Base-by-base conservation (phyloP, 2,797 vertebrate species). In the Macrochelys suwanniensis region DNA sequence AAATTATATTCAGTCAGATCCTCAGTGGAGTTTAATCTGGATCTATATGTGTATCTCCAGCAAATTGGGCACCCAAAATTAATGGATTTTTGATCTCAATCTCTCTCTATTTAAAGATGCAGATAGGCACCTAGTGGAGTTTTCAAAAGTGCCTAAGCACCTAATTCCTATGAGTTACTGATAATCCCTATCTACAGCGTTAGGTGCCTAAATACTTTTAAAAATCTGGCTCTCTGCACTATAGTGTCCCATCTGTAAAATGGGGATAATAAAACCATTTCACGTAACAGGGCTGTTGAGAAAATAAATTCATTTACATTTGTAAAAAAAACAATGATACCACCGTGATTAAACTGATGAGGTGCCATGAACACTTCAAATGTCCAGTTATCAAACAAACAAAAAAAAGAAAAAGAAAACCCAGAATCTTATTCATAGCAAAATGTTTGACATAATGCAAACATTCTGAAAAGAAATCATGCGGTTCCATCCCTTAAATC, bases 401-500 rank as follows among this genome's bases (percentile, higher is more conserved):
- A 11, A 76, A 37, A 68, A n/a, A 71, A 45, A 76, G 47, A 47
- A 8, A 23, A 74, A 47, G 25, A 76, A 76, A 76, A 45, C 11
- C 12, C 45, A 77, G 65, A 37, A 59, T n/a, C 53, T 25, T 80
- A 0, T 80, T 82, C 53, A 21, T 87, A 96, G 82, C 3, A 79
- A 92, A 95, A 93, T 92, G 33, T 25, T 89, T n/a, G 33, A 85
- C 6, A 77, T 33, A 91, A 45, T 74, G 80, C 7, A 92, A 88
- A 90, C 13, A 91, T 80, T 96, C 96, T 81, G 93, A 94, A 74
- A 88, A 84, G 42, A 7, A 94, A 84, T 82, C 45, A 82, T 33
- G 26, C 11, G 92, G 82, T 54, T 92, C 19, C 17, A 80, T 50
- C 33, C 50, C 68, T 97, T 85, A 96, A 98, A 98, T 97, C 94